A percentile compares a stretch with the other conserved stretches of the same genome.
Conservation (phyloP, 2,113 vertebrate genomes). For the Stegostoma tigrinum region DNA sequence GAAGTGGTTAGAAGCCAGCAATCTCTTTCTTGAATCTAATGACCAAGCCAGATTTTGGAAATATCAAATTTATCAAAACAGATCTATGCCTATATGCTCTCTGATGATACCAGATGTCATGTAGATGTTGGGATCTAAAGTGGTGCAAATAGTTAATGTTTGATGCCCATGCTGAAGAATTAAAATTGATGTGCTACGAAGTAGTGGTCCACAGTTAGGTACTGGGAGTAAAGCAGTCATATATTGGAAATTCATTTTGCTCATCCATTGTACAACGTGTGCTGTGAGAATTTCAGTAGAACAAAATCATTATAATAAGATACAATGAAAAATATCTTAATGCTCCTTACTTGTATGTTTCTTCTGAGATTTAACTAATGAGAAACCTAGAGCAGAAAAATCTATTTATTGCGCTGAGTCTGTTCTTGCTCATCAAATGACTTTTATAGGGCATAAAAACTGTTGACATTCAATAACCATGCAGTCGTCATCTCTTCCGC, state of each 20-base stretch:
- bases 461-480: background rate
- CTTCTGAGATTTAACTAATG: background rate
- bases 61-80: background rate
- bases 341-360: background rate
- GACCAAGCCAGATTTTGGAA: background rate
- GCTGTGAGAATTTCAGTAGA: background rate
- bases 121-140: background rate
- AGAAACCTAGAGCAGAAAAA: background rate
- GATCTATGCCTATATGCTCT: background rate
- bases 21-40: background rate
- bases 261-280: background rate
- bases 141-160: background rate
- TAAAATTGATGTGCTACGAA: background rate
- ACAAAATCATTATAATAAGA: background rate
- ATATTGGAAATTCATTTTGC: background rate
- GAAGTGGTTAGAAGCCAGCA: background rate
- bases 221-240: background rate
- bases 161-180: background rate
- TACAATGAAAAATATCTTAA: background rate
- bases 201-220: background rate
- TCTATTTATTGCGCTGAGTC: background rate
- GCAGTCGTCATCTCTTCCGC: background rate
- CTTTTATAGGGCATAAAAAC: background rate
- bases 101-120: background rate
- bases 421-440: background rate